Evolutionary conservation across 2,113 vertebrate species (phyloP).

Genomic region (Anoura caudifer): DNA sequence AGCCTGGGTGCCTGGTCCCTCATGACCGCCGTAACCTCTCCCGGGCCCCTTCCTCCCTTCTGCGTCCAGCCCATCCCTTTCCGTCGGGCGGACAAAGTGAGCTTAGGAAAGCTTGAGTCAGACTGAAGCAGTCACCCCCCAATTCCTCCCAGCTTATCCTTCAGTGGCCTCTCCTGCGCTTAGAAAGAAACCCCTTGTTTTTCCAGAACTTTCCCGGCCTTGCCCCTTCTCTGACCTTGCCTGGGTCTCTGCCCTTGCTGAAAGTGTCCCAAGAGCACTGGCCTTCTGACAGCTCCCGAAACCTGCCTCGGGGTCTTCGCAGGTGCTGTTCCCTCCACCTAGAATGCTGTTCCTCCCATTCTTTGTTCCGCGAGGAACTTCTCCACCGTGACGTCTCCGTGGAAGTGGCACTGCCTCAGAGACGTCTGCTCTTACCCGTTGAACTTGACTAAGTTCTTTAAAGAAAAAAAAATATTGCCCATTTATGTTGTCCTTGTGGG

Average conservation of each 20-base stretch:
- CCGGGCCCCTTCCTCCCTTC: fast-evolving
- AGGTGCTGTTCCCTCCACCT: background rate
- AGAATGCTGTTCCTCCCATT: fast-evolving
- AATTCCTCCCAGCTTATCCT: background rate
- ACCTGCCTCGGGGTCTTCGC: background rate
- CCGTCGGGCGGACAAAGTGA: background rate
- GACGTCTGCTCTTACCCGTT: background rate
- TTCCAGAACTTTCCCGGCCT: background rate
- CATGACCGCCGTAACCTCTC: fast-evolving
- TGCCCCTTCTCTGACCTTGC: background rate
- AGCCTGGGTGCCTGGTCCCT: fast-evolving
- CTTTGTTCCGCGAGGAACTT: too few relatives aligned
- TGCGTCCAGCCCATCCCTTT: background rate
- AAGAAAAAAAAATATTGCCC: background rate
- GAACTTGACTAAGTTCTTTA: background rate
- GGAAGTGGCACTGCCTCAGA: background rate
- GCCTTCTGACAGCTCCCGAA: background rate
- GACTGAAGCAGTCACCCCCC: background rate
- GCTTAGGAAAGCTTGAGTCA: background rate
- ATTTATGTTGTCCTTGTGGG: background rate
- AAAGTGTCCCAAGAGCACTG: background rate
- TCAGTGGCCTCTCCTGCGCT: background rate
- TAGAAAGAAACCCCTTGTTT: background rate
- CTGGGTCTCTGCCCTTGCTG: background rate
- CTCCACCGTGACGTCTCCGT: background rate